Evolutionary conservation across 2,113 vertebrate species (phyloP), one percentile per base, ranked within the genome.

Genomic region (Lagopus leucura): DNA sequence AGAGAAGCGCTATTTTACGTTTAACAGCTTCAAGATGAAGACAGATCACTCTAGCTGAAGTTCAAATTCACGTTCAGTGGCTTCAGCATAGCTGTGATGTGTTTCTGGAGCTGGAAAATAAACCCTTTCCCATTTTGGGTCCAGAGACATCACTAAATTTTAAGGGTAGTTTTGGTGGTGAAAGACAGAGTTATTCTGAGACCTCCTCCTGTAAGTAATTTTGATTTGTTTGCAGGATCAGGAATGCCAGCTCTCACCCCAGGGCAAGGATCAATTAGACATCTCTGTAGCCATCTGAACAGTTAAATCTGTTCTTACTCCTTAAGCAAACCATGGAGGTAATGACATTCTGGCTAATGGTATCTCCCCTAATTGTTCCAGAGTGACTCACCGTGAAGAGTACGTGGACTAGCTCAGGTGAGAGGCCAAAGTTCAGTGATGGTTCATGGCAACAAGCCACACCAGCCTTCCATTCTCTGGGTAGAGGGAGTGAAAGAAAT

Each of bases 11-110:
- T 80, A 36, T 55, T 92, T 93, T 89, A 79, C 1, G 1, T 78
- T 87, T 88, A 92, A 80, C 81, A 52, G 22, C 61, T 90, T 72
- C 38, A 92, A 55, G 57, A 88, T 65, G 61, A 83, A 36, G 72
- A 82, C 57, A 74, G 74, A 71, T 77, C 13, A 69, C 43, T 11
- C 38, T 64, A 55, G 25, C 57, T 83, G 2, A 1, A 85, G 58
- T 87, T 87, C 63, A 93, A 28, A 71, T 81, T 77, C 45, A 43
- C 20, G 67, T 91, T 64, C 34, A n/a, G 32, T 89, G 72, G n/a
- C 55, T 80, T 93, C 54, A 32, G 8, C 50, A 88, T 89, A 38
- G 28, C 55, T 86, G 27, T 77, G 74, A 67, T 81, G 32, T 74
- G 40, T 78, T 94, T 89, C 32, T 81, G 69, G 52, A 61, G 47